These are phyloP conservation scores for Endomychus coccineus DNA, from an alignment of 2,888 invertebrate species.

Conservation along the genomic window DNA sequence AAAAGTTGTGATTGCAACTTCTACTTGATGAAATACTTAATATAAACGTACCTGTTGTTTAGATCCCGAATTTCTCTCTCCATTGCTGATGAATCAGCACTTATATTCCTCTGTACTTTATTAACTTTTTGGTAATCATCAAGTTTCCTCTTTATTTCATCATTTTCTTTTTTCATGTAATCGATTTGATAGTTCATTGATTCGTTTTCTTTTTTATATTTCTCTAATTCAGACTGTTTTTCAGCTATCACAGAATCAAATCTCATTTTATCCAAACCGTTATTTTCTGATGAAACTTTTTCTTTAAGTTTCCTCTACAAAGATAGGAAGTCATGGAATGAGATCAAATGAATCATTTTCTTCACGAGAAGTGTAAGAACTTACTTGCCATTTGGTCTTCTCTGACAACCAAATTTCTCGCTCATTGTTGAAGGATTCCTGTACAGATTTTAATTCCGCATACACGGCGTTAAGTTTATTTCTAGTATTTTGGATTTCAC, in stretches of 20 bases:
- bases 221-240: conserved; percentile 64
- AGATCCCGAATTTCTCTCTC: conserved; percentile 59
- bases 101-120: conserved; percentile 71
- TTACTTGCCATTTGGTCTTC: conserved; percentile 60
- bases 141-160: conserved; percentile 70
- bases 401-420: conserved; percentile 68
- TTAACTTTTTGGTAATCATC: conserved; percentile 80
- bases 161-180: conserved; percentile 66
- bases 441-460: conserved; percentile 55
- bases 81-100: conserved; percentile 65
- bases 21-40: background rate
- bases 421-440: conserved; percentile 54
- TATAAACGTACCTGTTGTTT: conserved; percentile 10
- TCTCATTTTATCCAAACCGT: conserved; percentile 56
- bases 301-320: no score
- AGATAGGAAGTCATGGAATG: no score
- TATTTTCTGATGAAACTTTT: no score
- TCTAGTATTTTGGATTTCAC: conserved; percentile 54
- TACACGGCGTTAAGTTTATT: conserved; percentile 43
- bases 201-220: conserved; percentile 59
- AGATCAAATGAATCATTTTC: no score
- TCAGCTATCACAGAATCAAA: conserved; percentile 66
- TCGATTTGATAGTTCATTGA: conserved; percentile 65
- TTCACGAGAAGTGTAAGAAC: no score
- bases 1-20: no score